Evolutionary conservation across 1,140 invertebrate species (phyloP), one percentile per base, ranked within the genome.

Genomic region (Drosophila insularis): DNA sequence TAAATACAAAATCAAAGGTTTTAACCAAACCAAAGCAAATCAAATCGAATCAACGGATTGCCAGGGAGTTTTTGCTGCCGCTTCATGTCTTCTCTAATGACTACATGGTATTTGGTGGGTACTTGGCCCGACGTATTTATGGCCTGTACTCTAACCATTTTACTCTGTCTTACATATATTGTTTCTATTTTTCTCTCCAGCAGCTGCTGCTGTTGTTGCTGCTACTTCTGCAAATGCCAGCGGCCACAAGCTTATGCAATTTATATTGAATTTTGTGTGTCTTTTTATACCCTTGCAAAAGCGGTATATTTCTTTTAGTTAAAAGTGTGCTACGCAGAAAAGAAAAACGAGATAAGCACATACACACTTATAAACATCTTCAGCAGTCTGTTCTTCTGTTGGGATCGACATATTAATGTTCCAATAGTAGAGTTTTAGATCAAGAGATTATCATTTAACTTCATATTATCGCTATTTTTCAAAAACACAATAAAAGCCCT

Each of bases 81-180:
- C 31, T 78, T 79, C 76, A 85, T 85, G 78, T 78, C 78, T 86
- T 86, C 81, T 74, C 81, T 85, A 85, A 85, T 85, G 81, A 77
- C 69, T 58, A 64, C 78, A 80, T 73, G 73, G 56, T 67, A 75
- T 61, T 71, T 56, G 65, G 17, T 50, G 17, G 71, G 58, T 68
- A 68, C 78, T 80, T 65, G 65, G 78, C 72, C 61, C 17, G 59
- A 21, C 58, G 74, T 81, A 81, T 82, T 82, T 82, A 82, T 82
- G 80, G 75, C 60, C 78, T 80, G 79, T 73, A 80, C 73, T 80
- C 64, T 19, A 63, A 76, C 55, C 64, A 81, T 78, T 78, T 78
- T 68, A 58, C 63, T 37, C 50, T 50, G 43, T 50, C 43, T 50
- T 50, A 50, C 17, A 50, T 46, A 8, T 46, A 46, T 50, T 50